phyloP scores from a whole-genome alignment of 2,113 vertebrate species.

The Calypte anna region DNA sequence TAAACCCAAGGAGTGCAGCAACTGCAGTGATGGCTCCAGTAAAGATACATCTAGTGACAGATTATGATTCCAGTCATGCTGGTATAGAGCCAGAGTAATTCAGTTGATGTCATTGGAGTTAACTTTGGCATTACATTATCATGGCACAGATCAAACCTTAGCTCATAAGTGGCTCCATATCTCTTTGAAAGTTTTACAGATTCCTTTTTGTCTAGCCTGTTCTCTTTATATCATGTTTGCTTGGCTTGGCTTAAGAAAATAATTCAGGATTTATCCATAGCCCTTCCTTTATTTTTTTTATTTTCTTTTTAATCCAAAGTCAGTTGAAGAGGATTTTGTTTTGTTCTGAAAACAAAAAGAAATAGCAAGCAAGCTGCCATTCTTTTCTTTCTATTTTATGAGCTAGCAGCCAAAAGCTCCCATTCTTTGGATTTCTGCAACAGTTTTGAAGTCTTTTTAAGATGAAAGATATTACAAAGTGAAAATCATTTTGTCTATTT shows the following conservation, averaged over 20 bases:
- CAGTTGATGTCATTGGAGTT: not conserved
- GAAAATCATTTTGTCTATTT: not conserved
- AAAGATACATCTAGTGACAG: not conserved
- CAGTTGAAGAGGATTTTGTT: not conserved
- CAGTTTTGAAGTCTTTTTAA: not conserved
- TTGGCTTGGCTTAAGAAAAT: conserved; percentile 1
- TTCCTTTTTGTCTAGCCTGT: not conserved
- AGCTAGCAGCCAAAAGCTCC: not conserved
- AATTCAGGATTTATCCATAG: not conserved
- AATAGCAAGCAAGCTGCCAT: not conserved
- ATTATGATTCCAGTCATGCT: not conserved
- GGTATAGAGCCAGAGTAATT: conserved; percentile 19
- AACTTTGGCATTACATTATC: not conserved
- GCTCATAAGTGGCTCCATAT: not conserved
- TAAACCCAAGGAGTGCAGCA: conserved; percentile 1
- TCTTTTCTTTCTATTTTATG: not conserved
- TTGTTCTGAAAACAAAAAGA: conserved; percentile 9
- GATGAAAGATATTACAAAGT: not conserved
- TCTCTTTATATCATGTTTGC: not conserved
- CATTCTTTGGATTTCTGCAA: not conserved
- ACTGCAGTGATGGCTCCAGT: not conserved
- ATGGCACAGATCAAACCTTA: not conserved
- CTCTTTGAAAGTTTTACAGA: not conserved
- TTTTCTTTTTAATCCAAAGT: not conserved
- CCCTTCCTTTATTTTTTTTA: not conserved